Base-by-base conservation (phyloP, 2,888 invertebrate species). In the Sinelater perroti region DNA sequence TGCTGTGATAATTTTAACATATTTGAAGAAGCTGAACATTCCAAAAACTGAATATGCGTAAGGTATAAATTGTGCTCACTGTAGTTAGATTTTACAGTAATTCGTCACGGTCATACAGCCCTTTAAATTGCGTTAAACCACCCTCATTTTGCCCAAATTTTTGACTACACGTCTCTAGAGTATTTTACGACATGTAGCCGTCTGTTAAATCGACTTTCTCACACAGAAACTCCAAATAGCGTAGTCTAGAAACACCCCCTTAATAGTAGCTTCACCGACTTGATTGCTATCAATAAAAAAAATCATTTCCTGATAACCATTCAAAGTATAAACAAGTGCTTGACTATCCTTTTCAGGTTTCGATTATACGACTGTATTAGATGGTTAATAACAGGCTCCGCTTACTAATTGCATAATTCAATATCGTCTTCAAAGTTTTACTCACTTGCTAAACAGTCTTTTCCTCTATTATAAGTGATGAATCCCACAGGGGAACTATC, bases 121-220 rank as follows among this genome's bases (percentile, higher is more conserved):
- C n/a, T n/a, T n/a, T n/a, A n/a, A 30, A 30, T 8, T 8, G 3
- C n/a, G 18, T 24, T 14, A 52, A 45, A 53, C 7, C 8, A 45
- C 53, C 6, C 17, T 31, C 2, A 53, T 14, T 66, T 75, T 75
- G 10, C 85, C 75, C 89, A 89, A 0, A 85, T 86, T 0, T 81
- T 76, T 10, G 80, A 68, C 89, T 89, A 89, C 2, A 77, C 62
- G 57, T 76, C 70, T 66, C 80, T 78, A 30, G 82, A 79, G 18
- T 70, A 1, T 64, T 66, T 5, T 72, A 70, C 20, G 82, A 80
- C 51, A 69, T 71, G 11, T 74, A 73, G 10, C 75, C 76, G 67
- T 90, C 87, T 0, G 84, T 85, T 72, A 90, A 90, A 72, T 86
- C 85, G 0, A 81, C 81, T 17, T 11, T 90, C 88, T n/a, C 89